Evolutionary conservation across 2,888 invertebrate genomes (phyloP).

Genomic region (Drosophila fungiperda): DNA sequence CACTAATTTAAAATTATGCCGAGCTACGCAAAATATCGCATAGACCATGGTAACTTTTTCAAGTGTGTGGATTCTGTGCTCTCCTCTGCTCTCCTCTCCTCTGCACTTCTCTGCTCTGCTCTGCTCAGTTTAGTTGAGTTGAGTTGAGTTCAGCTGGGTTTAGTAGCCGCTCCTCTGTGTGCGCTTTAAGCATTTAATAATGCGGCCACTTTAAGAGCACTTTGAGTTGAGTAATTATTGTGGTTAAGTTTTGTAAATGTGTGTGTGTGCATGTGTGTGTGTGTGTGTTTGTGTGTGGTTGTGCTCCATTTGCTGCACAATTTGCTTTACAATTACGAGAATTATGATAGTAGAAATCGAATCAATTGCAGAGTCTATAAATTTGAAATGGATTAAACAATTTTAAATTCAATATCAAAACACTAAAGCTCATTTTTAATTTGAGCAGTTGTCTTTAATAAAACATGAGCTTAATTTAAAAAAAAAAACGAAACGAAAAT

Average conservation of each 20-base stretch:
- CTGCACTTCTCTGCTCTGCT: too few species aligned
- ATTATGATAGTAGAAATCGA: not conserved
- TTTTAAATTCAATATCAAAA: not conserved
- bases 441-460: slow-evolving; percentile 2
- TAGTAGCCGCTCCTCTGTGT: not conserved
- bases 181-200: slow-evolving; percentile 50
- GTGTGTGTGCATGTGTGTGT: not conserved
- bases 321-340: slow-evolving; percentile 24
- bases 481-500: slow-evolving; percentile 15
- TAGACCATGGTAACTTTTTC: slow-evolving; percentile 44
- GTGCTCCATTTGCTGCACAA: slow-evolving; percentile 17
- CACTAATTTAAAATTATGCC: slow-evolving; percentile 76
- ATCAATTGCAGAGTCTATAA: not conserved
- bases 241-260: slow-evolving; percentile 7
- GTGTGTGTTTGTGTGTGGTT: not conserved
- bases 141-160: slow-evolving; percentile 2
- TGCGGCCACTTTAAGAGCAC: slow-evolving; percentile 32
- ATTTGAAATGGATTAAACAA: not conserved
- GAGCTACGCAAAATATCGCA: slow-evolving; percentile 58
- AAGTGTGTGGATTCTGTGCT: slow-evolving; percentile 37
- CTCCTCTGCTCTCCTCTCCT: not conserved
- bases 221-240: slow-evolving; percentile 27
- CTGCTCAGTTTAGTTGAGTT: slow-evolving; percentile 6
- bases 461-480: slow-evolving; percentile 29
- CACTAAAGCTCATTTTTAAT: not conserved